These are phyloP conservation scores for Heteractis magnifica DNA, from an alignment of 92 coral and sea anemone species.

Conservation along the genomic window DNA sequence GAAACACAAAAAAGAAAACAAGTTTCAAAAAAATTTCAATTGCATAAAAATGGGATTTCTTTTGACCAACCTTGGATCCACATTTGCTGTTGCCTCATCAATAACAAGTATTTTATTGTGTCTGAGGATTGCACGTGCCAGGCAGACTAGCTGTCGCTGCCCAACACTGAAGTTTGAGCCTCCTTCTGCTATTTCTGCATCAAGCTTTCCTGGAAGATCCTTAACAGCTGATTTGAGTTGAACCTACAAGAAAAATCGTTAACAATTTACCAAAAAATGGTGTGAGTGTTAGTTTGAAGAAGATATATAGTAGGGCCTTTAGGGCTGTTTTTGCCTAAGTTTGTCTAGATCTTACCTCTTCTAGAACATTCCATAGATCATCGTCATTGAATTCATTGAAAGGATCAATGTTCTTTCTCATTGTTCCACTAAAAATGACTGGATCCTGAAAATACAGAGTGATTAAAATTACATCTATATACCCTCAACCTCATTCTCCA, in stretches of 20 bases:
- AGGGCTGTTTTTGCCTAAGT: too few relatives aligned
- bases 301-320: not conserved
- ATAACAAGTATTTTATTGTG: slow-evolving; percentile 75
- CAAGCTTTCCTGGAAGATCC: slow-evolving; percentile 58
- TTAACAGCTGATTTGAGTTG: slow-evolving; percentile 70
- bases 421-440: slow-evolving; percentile 64
- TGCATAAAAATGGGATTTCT: not conserved
- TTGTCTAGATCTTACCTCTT: slow-evolving; percentile 42
- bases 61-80: slow-evolving; percentile 63
- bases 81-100: slow-evolving; percentile 87
- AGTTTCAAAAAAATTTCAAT: not conserved
- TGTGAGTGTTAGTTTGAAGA: not conserved
- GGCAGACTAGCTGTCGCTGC: slow-evolving; percentile 79
- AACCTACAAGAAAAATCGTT: slow-evolving; percentile 35
- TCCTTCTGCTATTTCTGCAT: slow-evolving; percentile 70
- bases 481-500: not conserved
- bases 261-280: not conserved
- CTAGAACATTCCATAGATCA: slow-evolving; percentile 64
- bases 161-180: slow-evolving; percentile 88
- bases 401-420: slow-evolving; percentile 74
- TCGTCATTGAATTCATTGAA: slow-evolving; percentile 55
- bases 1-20: not conserved
- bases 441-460: slow-evolving; percentile 47
- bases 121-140: slow-evolving; percentile 78
- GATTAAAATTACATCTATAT: not conserved